Conservation (phyloP, 1,140 invertebrate species). For the Drosophila auraria region DNA sequence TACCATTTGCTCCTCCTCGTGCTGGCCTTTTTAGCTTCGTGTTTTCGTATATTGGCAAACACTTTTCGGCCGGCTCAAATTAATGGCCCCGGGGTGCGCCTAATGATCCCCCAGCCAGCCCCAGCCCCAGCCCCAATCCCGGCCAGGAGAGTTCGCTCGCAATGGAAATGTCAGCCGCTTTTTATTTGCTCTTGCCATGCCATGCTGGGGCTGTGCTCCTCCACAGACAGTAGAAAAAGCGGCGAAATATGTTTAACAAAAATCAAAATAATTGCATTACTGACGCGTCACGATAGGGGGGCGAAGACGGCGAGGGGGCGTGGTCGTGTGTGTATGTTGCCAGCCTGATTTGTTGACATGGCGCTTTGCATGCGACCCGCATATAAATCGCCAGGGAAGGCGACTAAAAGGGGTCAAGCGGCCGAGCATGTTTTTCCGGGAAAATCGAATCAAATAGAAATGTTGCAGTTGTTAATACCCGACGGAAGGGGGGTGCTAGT, state of each 20-base stretch:
- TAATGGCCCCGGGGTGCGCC: constrained; percentile 74
- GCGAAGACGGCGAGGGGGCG: constrained; percentile 1
- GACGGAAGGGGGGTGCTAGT: neutral
- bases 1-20: constrained; percentile 7
- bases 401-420: constrained; percentile 71
- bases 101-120: constrained; percentile 58
- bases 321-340: constrained; percentile 41
- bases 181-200: constrained; percentile 77
- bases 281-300: constrained; percentile 62
- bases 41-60: constrained; percentile 67
- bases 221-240: constrained; percentile 14
- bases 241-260: constrained; percentile 57
- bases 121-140: constrained; percentile 12
- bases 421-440: constrained; percentile 55
- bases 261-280: constrained; percentile 79
- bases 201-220: constrained; percentile 3
- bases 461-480: constrained; percentile 20
- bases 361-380: constrained; percentile 53
- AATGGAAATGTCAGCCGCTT: constrained; percentile 76
- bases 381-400: constrained; percentile 62
- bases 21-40: constrained; percentile 21
- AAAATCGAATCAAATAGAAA: constrained; percentile 36
- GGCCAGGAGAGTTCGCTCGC: constrained; percentile 49
- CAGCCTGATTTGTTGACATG: constrained; percentile 53
- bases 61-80: constrained; percentile 72